A percentile compares a stretch with the other conserved stretches of the same genome.
Evolutionary conservation across 2,113 vertebrate genomes (phyloP).

Genomic region (Balaeniceps rex): DNA sequence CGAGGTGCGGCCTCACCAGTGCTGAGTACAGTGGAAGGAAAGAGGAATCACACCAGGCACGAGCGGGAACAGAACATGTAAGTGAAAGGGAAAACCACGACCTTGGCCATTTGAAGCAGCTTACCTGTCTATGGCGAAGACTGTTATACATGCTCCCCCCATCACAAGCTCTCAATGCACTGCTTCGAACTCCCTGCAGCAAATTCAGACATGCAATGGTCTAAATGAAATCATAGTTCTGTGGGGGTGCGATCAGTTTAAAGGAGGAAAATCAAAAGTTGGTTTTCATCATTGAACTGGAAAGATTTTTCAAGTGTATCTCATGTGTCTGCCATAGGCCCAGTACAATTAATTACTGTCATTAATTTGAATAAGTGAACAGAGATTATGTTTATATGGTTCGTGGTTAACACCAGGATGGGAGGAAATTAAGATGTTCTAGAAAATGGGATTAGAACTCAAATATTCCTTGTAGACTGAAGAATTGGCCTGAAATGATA

Average conservation of each 20-base stretch:
- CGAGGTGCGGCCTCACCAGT: no score
- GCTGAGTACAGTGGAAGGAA: no score
- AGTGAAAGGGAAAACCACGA: background rate
- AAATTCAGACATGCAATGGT: background rate
- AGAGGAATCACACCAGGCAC: background rate
- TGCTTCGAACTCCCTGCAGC: slow-evolving; percentile 6
- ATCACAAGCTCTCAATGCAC: slow-evolving; percentile 77
- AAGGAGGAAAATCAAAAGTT: background rate
- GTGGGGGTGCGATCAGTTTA: background rate
- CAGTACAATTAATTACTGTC: background rate
- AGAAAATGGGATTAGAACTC: background rate
- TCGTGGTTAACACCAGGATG: background rate
- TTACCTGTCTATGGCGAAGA: slow-evolving; percentile 81
- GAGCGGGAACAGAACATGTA: background rate
- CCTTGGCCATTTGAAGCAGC: background rate
- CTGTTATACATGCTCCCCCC: slow-evolving; percentile 73
- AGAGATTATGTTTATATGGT: background rate
- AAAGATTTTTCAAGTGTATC: background rate
- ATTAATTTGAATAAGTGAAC: background rate
- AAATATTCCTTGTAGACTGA: background rate
- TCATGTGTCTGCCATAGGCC: background rate
- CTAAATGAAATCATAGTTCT: background rate
- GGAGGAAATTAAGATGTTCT: background rate
- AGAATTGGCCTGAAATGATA: background rate
- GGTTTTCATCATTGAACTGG: background rate